phyloP scores from a whole-genome alignment of 2,888 invertebrate genomes.

The Metellina segmentata region DNA sequence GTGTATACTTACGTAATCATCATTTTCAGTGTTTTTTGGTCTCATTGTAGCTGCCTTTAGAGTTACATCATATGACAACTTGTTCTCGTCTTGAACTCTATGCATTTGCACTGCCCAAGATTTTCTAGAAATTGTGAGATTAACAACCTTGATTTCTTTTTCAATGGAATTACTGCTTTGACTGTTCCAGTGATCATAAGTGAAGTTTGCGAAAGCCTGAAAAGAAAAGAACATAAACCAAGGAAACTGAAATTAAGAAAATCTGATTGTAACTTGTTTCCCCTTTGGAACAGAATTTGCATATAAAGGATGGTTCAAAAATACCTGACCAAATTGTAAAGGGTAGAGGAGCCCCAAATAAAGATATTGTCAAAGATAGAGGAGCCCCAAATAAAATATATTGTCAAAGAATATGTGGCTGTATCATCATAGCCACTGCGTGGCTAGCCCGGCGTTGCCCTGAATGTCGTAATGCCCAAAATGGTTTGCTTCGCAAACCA shows the following conservation, averaged over 20 bases:
- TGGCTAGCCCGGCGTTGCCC: too few relatives aligned
- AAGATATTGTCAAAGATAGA: too few relatives aligned
- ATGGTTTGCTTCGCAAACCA: too few relatives aligned
- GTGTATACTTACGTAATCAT: conserved; percentile 54
- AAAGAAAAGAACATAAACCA: background rate
- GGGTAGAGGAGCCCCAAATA: too few relatives aligned
- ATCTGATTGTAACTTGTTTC: too few relatives aligned
- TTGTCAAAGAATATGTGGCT: too few relatives aligned
- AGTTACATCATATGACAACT: background rate
- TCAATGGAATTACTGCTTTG: background rate
- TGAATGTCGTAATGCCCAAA: too few relatives aligned
- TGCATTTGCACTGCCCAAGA: conserved; percentile 41
- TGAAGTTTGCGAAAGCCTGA: conserved; percentile 53
- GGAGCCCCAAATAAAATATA: too few relatives aligned
- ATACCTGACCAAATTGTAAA: too few relatives aligned
- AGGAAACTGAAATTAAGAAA: background rate
- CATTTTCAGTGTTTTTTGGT: conserved; percentile 6
- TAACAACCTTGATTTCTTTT: conserved; percentile 14
- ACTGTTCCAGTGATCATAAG: conserved; percentile 35
- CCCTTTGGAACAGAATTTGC: too few relatives aligned
- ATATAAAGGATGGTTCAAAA: too few relatives aligned
- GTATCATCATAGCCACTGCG: too few relatives aligned
- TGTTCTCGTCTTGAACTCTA: background rate
- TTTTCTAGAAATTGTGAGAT: conserved; percentile 46
- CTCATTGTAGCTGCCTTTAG: conserved; percentile 27